Evolutionary conservation across 2,888 invertebrate genomes (phyloP).

Genomic region (Dicycla oo): DNA sequence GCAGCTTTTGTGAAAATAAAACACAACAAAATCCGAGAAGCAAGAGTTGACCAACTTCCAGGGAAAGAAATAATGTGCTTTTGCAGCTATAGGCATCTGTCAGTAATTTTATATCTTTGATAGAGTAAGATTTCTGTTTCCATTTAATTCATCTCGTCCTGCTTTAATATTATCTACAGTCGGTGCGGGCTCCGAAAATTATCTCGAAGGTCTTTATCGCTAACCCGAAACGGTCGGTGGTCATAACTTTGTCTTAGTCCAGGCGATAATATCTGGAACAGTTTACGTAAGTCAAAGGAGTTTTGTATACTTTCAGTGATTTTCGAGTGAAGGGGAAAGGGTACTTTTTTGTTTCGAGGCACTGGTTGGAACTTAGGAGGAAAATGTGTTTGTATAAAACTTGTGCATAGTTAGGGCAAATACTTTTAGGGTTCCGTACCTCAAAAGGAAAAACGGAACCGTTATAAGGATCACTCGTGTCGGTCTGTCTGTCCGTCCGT

Average conservation of each 20-base stretch:
- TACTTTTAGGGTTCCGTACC: not conserved
- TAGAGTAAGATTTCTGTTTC: slow-evolving; percentile 29
- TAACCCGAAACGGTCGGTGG: slow-evolving; percentile 51
- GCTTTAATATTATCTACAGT: slow-evolving; percentile 45
- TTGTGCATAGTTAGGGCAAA: not conserved
- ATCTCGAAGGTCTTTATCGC: slow-evolving; percentile 59
- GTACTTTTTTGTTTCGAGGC: not conserved
- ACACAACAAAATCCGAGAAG: too few species aligned
- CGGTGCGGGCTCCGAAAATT: slow-evolving; percentile 56
- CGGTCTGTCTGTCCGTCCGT: too few species aligned
- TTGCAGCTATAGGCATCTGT: too few species aligned
- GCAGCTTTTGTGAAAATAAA: too few species aligned
- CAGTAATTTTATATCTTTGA: not conserved
- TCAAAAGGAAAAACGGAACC: too few species aligned
- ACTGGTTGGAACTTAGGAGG: not conserved
- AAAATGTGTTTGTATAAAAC: not conserved
- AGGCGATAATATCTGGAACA: slow-evolving; percentile 54
- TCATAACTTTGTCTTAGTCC: slow-evolving; percentile 59
- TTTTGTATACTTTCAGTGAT: slow-evolving; percentile 40
- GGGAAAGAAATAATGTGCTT: too few species aligned
- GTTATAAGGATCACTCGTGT: too few species aligned
- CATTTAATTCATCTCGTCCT: slow-evolving; percentile 10
- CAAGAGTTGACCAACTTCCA: too few species aligned
- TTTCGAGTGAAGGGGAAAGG: slow-evolving; percentile 14
- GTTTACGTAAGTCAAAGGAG: slow-evolving; percentile 48